Evolutionary conservation across 2,113 vertebrate genomes (phyloP).

Genomic region (Fregetta grallaria): DNA sequence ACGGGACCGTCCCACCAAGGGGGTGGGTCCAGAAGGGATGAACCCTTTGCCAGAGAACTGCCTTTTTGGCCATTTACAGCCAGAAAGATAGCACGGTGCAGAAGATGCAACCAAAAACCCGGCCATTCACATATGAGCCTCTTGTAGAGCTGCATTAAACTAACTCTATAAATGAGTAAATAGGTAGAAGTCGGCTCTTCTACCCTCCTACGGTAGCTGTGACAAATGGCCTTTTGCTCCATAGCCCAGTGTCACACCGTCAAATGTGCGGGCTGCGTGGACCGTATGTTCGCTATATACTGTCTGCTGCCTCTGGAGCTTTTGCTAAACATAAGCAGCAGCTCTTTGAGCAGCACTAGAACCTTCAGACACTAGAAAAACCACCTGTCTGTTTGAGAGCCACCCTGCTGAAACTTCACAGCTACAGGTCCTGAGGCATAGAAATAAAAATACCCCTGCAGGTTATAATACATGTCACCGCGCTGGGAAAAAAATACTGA

Average conservation of each 20-base stretch:
- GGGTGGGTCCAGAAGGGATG: neutral
- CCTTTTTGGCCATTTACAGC: neutral
- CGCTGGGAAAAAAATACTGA: neutral
- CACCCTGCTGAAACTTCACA: neutral
- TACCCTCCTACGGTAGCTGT: neutral
- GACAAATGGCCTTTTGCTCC: neutral
- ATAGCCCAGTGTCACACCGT: neutral
- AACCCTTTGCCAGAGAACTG: neutral
- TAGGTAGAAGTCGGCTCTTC: neutral
- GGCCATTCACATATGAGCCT: neutral
- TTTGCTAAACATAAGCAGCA: neutral
- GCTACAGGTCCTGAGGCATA: neutral
- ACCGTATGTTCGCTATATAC: neutral
- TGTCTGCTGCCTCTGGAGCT: neutral
- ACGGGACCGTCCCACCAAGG: accelerated
- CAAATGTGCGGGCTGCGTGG: accelerated
- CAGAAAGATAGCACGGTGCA: neutral
- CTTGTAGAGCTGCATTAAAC: neutral
- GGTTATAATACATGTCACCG: neutral
- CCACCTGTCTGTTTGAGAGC: neutral
- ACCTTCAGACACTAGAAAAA: neutral
- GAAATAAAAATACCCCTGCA: neutral
- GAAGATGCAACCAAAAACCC: neutral
- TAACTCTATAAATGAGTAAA: neutral
- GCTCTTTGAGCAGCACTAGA: neutral